Conservation (phyloP, 2,113 vertebrate genomes). For the Pycnonotus jocosus region DNA sequence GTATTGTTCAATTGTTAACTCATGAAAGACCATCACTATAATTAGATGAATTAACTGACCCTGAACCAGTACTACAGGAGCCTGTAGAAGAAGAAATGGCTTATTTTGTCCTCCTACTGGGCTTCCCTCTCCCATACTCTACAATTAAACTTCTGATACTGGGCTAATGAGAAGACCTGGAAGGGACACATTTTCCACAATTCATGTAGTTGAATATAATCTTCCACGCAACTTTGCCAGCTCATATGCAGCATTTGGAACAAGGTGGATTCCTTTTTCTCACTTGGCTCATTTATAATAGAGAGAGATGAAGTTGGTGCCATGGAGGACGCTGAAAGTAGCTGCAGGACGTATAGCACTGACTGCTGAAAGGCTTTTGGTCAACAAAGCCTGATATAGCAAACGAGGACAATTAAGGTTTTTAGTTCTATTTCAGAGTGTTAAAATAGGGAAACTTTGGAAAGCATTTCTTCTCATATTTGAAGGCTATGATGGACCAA, state of each 20-base stretch:
- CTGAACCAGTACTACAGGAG: not conserved
- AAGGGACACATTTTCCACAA: not conserved
- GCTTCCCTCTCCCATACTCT: not conserved
- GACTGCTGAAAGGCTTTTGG: not conserved
- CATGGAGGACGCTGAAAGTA: not conserved
- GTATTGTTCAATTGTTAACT: not conserved
- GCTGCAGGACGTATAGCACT: not conserved
- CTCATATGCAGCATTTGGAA: not conserved
- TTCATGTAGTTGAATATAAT: not conserved
- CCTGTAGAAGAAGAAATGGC: not conserved
- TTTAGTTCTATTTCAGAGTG: not conserved
- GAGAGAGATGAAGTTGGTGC: not conserved
- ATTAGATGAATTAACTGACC: not conserved
- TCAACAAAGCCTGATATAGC: not conserved
- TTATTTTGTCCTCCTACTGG: not conserved
- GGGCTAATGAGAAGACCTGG: not conserved
- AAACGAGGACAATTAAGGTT: not conserved
- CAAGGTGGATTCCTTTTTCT: not conserved
- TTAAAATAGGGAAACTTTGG: not conserved
- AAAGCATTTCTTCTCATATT: not conserved
- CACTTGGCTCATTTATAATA: not conserved
- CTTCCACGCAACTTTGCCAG: not conserved
- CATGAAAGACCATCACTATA: not conserved
- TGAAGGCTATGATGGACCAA: not conserved
- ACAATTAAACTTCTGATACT: not conserved